Base-by-base conservation (phyloP, 23 tunicate species). In the Diplosoma virens region DNA sequence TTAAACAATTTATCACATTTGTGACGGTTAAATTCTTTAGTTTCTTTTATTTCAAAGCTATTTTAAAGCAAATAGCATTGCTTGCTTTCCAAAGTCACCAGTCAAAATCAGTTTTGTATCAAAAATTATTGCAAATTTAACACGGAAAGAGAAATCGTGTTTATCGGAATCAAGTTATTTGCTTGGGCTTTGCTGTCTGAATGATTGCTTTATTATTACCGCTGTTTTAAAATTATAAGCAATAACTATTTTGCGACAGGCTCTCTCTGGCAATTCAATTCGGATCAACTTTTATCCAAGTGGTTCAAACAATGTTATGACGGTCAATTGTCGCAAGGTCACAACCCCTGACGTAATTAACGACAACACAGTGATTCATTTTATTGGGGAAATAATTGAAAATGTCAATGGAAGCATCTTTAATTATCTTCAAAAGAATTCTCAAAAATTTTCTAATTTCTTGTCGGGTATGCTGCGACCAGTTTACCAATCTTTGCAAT, bases 281-380 rank as follows among this genome's bases (percentile, higher is more conserved):
- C 78, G 93, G 18, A 46, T 86, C 23, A 86, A 86, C 37, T 79
- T 79, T 58, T 86, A 26, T 72, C 69, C 66, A 29, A 9, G 35
- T 70, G 80, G 58, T 23, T 59, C 35, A 17, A 29, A 36, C 35
- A 52, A 53, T 14, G 35, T 72, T 28, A 86, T 86, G 85, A 86
- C 93, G 6, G 93, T 67, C 7, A 86, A 86, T 56, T 86, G 93
- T 45, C 37, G 69, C 17, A 72, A 79, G 65, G 85, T 86, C 0
- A 27, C 68, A 9, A 32, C 46, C 25, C 84, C 84, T 32, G 93
- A 86, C 75, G 67, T 50, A 16, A 28, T 55, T 32, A 45, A 61
- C 67, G 81, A 86, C 30, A 73, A 79, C 36, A 33, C 81, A 32
- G 80, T 79, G 30, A 70, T 70, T 34, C 84, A 79, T 2, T 67